Evolutionary conservation across 2,113 vertebrate genomes (phyloP).

Genomic region (Xenopus borealis): DNA sequence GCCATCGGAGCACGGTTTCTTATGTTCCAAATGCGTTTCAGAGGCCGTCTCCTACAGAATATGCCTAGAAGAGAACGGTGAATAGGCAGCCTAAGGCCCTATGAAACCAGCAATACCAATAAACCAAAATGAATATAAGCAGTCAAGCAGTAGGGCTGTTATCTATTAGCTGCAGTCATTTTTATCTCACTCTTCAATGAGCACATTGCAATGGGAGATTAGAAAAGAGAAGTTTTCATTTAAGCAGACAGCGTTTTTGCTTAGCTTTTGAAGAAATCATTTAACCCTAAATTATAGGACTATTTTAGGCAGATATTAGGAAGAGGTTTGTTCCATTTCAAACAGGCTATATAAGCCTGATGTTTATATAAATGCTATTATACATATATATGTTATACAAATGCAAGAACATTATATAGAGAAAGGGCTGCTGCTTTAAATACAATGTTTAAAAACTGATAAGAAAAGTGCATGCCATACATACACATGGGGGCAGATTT

Average conservation of each 20-base stretch:
- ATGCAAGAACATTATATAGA: too few species aligned
- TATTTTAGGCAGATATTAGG: background rate
- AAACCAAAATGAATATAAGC: constrained; percentile 40
- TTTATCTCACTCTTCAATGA: constrained; percentile 43
- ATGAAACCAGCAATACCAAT: constrained; percentile 34
- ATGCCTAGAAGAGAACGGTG: constrained; percentile 22
- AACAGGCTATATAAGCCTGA: background rate
- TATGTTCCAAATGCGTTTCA: constrained; percentile 18
- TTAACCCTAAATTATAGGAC: constrained; percentile 10
- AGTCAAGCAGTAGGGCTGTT: constrained; percentile 40
- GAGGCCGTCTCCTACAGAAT: constrained; percentile 22
- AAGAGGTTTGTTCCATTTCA: background rate
- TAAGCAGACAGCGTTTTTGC: constrained; percentile 7
- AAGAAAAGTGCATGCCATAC: too few species aligned
- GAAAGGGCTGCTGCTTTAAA: too few species aligned
- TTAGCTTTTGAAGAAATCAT: constrained; percentile 3
- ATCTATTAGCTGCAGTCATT: constrained; percentile 43
- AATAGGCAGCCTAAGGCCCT: constrained; percentile 33
- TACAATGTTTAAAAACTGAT: too few species aligned
- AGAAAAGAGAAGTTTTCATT: constrained; percentile 34
- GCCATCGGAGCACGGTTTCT: constrained; percentile 23
- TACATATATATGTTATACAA: too few species aligned
- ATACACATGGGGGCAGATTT: too few species aligned
- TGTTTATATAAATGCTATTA: background rate
- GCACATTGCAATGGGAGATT: constrained; percentile 40